Percentiles rank a stretch among this genome's conserved stretches.
Evolutionary conservation across 2,888 invertebrate genomes (phyloP).

Genomic region (Agonopterix heracliana): DNA sequence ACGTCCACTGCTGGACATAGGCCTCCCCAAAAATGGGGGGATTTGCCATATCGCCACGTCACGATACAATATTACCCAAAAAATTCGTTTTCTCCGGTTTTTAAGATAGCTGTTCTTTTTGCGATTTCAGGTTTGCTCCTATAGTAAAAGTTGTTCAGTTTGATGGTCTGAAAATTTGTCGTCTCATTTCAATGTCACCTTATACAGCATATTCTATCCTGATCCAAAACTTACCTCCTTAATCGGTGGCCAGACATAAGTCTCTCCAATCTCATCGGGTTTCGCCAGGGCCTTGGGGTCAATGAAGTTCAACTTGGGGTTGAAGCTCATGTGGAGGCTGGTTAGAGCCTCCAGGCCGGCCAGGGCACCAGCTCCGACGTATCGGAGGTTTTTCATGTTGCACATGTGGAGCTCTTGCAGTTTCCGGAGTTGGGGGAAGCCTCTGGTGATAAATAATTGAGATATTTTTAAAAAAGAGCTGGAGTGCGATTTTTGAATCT

Average conservation of each 20-base stretch:
- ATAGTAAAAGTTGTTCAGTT: too few species aligned
- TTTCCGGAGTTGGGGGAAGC: conserved; percentile 79
- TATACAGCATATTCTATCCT: too few species aligned
- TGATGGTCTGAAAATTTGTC: too few species aligned
- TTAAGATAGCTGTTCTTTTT: too few species aligned
- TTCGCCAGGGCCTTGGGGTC: conserved; percentile 78
- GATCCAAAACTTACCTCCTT: conserved; percentile 65
- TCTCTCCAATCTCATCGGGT: conserved; percentile 64
- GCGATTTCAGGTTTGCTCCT: too few species aligned
- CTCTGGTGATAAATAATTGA: conserved; percentile 49
- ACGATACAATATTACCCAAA: too few species aligned
- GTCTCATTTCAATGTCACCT: too few species aligned
- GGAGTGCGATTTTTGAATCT: too few species aligned
- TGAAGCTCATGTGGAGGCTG: conserved; percentile 78
- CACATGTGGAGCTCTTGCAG: conserved; percentile 81
- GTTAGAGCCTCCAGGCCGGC: conserved; percentile 64
- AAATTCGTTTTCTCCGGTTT: too few species aligned
- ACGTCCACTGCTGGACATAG: too few species aligned
- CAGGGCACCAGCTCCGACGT: conserved; percentile 71
- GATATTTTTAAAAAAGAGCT: not conserved
- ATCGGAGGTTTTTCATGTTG: conserved; percentile 77
- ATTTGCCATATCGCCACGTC: too few species aligned
- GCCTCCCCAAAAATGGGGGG: too few species aligned
- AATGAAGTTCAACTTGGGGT: conserved; percentile 76
- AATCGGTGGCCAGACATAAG: conserved; percentile 79